Evolutionary conservation across 2,113 vertebrate genomes (phyloP), one percentile per base, ranked within the genome.

Genomic region (Misgurnus anguillicaudatus): DNA sequence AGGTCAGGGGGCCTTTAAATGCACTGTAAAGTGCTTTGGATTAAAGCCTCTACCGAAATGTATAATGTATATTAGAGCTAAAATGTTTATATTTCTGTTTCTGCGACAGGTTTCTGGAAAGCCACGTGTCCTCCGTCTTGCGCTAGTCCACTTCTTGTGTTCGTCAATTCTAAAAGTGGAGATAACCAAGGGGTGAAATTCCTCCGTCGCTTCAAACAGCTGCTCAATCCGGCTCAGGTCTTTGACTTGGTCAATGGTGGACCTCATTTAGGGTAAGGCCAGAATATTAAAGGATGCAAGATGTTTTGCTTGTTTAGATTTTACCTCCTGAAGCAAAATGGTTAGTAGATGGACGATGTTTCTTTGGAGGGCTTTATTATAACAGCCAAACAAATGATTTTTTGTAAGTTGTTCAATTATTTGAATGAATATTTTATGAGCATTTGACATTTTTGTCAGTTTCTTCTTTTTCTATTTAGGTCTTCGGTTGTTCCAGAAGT

Each of bases 171-270:
- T 62, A 99, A 99, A 94, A 99, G 97, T 65, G 98, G 98, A 68
- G 98, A 99, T 91, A 99, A 99, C 92, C 98, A 99, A 92, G 98
- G 98, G 80, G 98, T 99, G 58, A 99, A 99, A 80, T 99, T 99
- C 87, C 95, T 99, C 45, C 95, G 98, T 10, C 94, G 98, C 74
- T 99, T 99, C 91, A 99, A 99, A 86, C 98, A 99, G 90, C 94
- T 98, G 47, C 94, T 99, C 78, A 99, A 99, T 89, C 98, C 98
- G 4, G 98, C 98, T 86, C 98, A 99, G 89, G 98, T 99, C 85
- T 99, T 99, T 81, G 98, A 99, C 91, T 93, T 99, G 89, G 97
- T 98, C 90, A 99, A 99, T 38, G 98, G 97, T 55, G 98, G 98
- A 81, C 98, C 98, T 82, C 95, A 98, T 87, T 94, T 99, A 80